phyloP scores from a whole-genome alignment of 2,797 vertebrate species.

The Sebastes minor region DNA sequence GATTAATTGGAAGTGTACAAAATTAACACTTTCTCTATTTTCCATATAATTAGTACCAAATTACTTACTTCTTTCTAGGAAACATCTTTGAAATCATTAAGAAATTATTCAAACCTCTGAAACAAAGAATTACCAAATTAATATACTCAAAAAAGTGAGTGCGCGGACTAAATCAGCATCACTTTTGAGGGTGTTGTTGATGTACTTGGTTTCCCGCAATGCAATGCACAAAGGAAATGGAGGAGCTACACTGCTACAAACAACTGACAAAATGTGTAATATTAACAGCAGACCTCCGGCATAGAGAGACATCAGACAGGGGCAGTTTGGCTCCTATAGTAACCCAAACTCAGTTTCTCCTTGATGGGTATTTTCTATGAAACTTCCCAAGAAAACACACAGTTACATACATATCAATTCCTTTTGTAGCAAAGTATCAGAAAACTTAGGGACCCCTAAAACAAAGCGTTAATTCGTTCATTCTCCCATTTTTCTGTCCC shows the following conservation, averaged over 20 bases:
- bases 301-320: background rate
- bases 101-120: too few relatives aligned
- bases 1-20: background rate
- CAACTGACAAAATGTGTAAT: background rate
- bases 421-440: background rate
- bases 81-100: background rate
- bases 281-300: background rate
- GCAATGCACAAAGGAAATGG: too few relatives aligned
- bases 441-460: background rate
- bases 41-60: background rate
- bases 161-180: too few relatives aligned
- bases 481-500: background rate
- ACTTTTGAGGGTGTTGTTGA: too few relatives aligned
- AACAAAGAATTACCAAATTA: too few relatives aligned
- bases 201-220: too few relatives aligned
- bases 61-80: background rate
- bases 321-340: background rate
- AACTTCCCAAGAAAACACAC: background rate
- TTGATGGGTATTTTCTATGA: background rate
- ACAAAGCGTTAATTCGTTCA: background rate
- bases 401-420: background rate
- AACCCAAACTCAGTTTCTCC: background rate
- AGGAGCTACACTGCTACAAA: too few relatives aligned
- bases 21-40: too few relatives aligned
- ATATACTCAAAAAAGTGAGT: too few relatives aligned